Evolutionary conservation across 2,888 invertebrate species (phyloP), one percentile per base, ranked within the genome.

Genomic region (Onchidella celtica): DNA sequence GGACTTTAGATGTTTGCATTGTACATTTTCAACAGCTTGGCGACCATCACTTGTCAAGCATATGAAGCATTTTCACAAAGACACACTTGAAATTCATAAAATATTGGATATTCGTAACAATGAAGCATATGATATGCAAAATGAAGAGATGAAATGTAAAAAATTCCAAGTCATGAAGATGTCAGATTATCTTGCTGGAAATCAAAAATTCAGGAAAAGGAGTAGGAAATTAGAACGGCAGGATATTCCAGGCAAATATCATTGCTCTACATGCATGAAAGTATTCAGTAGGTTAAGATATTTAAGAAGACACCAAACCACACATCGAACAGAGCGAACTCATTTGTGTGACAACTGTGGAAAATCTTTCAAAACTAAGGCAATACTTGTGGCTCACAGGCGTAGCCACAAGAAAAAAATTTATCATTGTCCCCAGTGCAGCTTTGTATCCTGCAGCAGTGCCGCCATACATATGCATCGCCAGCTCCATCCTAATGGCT

Each of bases 381-480:
- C 88, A 0, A 90, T 90, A 74, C 84, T 92, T 24, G 81, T 83
- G 3, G 88, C 88, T 34, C 92, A 92, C 80, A 82, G 86, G 40
- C 87, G 88, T 61, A 86, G 85, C 1, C 91, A 92, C 77, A 85
- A 88, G 40, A 86, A 87, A 34, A 88, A 88, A 65, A 83, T 84
- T 2, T 92, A 88, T 79, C 79, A 83, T 29, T 92, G 92, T 83
- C 88, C 86, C n/a, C 90, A 92, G 82, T 92, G 92, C 85, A 88
- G 89, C 78, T 92, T 92, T 83, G 84, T 85, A 27, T 92, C 92
- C 0, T 85, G 85, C 0, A 85, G 89, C 24, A 89, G 89, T 77
- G 87, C 89, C 4, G 89, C 89, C 21, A 92, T 92, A 32, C 91
- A 91, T 57, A 85, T 87, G 11, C 92, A 92, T 78, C 85, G 92